Base-by-base conservation (phyloP, 2,113 vertebrate species). In the Python bivittatus region DNA sequence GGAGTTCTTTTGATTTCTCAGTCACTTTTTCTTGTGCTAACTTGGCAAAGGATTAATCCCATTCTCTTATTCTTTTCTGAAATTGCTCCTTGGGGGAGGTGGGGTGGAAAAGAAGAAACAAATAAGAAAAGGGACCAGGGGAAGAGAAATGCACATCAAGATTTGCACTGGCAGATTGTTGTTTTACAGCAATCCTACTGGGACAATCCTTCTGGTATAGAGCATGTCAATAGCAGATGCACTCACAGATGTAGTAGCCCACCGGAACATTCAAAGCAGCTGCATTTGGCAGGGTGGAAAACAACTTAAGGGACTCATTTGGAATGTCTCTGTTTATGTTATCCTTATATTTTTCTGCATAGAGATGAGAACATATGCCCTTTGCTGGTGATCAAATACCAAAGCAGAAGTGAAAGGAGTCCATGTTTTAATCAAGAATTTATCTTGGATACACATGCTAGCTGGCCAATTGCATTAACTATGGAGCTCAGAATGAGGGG, bases 361-460 rank as follows among this genome's bases (percentile, higher is more conserved):
- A 94, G 89, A 85, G 88, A 91, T 33, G 12, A 22, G 95, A 92
- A 93, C 95, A 96, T 93, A 95, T 95, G 93, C 56, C 84, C 17
- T 92, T 64, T 93, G 64, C 79, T 85, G 88, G 86, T 84, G 89
- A 90, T 89, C 38, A 84, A 4, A 2, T 88, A 91, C 72, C 89
- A 87, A 90, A 93, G 84, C 29, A 88, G 44, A 90, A 93, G n/a
- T 60, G 9, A 95, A 91, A 88, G 85, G 92, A 88, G 91, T 91
- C 68, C 94, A 0, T n/a, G 60, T 93, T 96, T 94, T 94, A 94
- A 94, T 94, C 92, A 84, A 83, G 61, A 57, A 7, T 42, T 93
- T 91, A 79, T 84, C 58, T 91, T 93, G 88, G 79, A 88, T 54
- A 61, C 88, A 88, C 44, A 60, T 88, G 4, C 54, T 1, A 52